phyloP scores from a whole-genome alignment of 1,140 invertebrate species.

The Andricus grossulariae region DNA sequence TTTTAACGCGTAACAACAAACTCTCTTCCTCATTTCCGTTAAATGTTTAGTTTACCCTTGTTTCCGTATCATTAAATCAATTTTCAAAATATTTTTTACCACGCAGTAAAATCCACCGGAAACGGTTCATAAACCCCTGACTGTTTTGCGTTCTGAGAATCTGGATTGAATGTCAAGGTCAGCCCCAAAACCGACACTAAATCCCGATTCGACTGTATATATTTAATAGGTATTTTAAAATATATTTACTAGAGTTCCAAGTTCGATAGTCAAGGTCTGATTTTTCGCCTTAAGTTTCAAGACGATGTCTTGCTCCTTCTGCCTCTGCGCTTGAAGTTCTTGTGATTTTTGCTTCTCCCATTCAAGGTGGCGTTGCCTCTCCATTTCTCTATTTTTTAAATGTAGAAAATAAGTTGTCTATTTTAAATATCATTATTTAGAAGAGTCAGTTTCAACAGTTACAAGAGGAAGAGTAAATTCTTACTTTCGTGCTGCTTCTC shows the following conservation, averaged over 20 bases:
- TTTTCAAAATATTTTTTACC: too few species aligned
- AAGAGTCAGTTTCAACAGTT: background rate
- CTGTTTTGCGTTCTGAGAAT: too few species aligned
- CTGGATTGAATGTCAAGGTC: too few species aligned
- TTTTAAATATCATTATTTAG: background rate
- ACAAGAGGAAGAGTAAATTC: slow-evolving; percentile 13
- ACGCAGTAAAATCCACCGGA: too few species aligned
- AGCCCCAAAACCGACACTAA: too few species aligned
- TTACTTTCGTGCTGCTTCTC: slow-evolving; percentile 85
- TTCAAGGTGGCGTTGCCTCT: slow-evolving; percentile 94
- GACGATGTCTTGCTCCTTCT: slow-evolving; percentile 92
- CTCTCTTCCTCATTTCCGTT: too few species aligned
- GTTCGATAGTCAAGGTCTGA: slow-evolving; percentile 89
- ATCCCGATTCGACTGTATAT: slow-evolving; percentile 16
- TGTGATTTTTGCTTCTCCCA: slow-evolving; percentile 96
- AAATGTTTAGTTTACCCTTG: too few species aligned
- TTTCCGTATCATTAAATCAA: too few species aligned
- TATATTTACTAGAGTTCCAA: slow-evolving; percentile 80
- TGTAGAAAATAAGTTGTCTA: slow-evolving; percentile 29
- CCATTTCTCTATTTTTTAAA: slow-evolving; percentile 85
- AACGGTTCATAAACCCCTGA: too few species aligned
- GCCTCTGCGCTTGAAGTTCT: slow-evolving; percentile 89
- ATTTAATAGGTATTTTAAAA: background rate
- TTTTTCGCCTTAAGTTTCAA: slow-evolving; percentile 93
- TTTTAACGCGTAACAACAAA: too few species aligned